These are phyloP conservation scores for Caenorhabditis japonica DNA, from an alignment of 2,888 invertebrate genomes.

Conservation along the genomic window DNA sequence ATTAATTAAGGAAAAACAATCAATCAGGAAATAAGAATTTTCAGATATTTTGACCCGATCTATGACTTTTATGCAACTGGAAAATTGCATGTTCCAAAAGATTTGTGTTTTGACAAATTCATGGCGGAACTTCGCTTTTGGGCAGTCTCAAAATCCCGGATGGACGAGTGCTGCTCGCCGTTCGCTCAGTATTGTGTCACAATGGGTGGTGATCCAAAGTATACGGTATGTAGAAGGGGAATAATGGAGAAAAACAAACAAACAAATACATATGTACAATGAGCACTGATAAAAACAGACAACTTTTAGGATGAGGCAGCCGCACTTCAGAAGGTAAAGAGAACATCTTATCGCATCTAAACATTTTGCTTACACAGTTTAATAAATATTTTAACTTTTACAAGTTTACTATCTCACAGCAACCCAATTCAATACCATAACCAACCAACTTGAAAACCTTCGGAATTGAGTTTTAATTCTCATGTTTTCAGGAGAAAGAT, in stretches of 20 bases:
- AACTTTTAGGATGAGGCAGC: slow-evolving; percentile 49
- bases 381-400: slow-evolving; percentile 2
- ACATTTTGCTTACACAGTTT: background rate
- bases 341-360: background rate
- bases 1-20: slow-evolving; percentile 21
- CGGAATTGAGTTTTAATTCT: background rate
- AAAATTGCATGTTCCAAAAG: slow-evolving; percentile 76
- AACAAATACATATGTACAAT: background rate
- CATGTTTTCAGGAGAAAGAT: slow-evolving; percentile 72
- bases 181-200: slow-evolving; percentile 73
- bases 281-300: background rate
- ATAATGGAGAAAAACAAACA: background rate
- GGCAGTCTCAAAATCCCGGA: slow-evolving; percentile 74
- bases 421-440: slow-evolving; percentile 16
- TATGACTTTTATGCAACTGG: slow-evolving; percentile 77
- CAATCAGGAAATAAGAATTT: slow-evolving; percentile 13
- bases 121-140: slow-evolving; percentile 77
- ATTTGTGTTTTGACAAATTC: slow-evolving; percentile 76
- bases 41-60: slow-evolving; percentile 76
- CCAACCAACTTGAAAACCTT: slow-evolving; percentile 29
- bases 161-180: slow-evolving; percentile 76
- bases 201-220: slow-evolving; percentile 49
- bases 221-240: slow-evolving; percentile 45
- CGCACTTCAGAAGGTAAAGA: slow-evolving; percentile 32
- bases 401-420: slow-evolving; percentile 12